Conservation (phyloP, 2,797 vertebrate species). For the Xenopus petersii region DNA sequence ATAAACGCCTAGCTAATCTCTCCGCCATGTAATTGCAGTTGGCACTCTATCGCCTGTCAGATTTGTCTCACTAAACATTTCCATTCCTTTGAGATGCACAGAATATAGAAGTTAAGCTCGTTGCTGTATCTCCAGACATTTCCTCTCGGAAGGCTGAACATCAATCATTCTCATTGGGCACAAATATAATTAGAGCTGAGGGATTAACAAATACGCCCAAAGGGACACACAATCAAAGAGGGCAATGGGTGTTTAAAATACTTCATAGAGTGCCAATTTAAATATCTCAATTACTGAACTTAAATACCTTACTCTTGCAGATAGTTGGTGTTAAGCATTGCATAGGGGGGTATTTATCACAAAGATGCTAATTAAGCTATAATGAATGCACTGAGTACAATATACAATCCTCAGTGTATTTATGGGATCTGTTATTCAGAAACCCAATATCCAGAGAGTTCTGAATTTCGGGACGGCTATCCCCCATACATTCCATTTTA, state of each 20-base stretch:
- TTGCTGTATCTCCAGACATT: not conserved
- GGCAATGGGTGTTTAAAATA: not conserved
- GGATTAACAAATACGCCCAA: slow-evolving; percentile 17
- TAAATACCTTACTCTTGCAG: too few relatives aligned
- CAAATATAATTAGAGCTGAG: slow-evolving; percentile 7
- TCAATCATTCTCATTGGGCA: slow-evolving; percentile 17
- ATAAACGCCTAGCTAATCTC: slow-evolving; percentile 12
- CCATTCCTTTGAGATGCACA: slow-evolving; percentile 19
- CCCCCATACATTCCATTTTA: too few relatives aligned
- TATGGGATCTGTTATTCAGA: too few relatives aligned
- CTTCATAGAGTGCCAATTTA: slow-evolving; percentile 1
- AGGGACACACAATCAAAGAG: slow-evolving; percentile 5
- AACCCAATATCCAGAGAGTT: too few relatives aligned
- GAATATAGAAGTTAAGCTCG: not conserved
- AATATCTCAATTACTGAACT: not conserved
- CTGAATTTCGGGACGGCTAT: too few relatives aligned
- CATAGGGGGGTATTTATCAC: too few relatives aligned
- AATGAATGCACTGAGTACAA: too few relatives aligned
- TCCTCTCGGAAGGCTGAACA: slow-evolving; percentile 6
- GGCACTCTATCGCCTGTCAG: slow-evolving; percentile 18
- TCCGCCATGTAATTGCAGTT: slow-evolving; percentile 24
- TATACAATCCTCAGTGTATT: too few relatives aligned
- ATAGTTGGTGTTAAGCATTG: too few relatives aligned
- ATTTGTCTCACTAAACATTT: slow-evolving; percentile 26
- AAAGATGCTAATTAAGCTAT: too few relatives aligned